Conservation (phyloP, 1,140 invertebrate genomes). For the Drosophila eugracilis region DNA sequence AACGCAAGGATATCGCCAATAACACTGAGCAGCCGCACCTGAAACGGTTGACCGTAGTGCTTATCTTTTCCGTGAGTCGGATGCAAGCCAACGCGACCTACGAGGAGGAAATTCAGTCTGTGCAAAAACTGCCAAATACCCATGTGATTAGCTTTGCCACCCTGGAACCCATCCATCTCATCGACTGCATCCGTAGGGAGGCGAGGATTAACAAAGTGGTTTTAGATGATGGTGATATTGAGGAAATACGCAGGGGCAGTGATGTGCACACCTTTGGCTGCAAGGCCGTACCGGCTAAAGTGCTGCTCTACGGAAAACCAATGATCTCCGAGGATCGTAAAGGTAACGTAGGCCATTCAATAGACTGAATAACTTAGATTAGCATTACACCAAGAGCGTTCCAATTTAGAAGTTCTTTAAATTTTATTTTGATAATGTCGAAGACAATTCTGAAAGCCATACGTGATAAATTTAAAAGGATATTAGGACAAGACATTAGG, state of each 20-base stretch:
- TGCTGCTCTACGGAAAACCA: slow-evolving; percentile 36
- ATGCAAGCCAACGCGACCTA: background rate
- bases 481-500: background rate
- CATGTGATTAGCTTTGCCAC: slow-evolving; percentile 85
- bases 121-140: slow-evolving; percentile 86
- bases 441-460: background rate
- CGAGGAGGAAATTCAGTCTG: slow-evolving; percentile 86
- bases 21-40: slow-evolving; percentile 9
- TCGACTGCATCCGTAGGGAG: slow-evolving; percentile 47
- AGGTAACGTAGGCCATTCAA: background rate
- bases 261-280: slow-evolving; percentile 44
- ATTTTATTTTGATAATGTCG: background rate
- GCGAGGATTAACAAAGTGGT: background rate
- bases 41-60: slow-evolving; percentile 11
- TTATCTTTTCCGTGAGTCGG: slow-evolving; percentile 10
- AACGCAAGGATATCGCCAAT: slow-evolving; percentile 5
- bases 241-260: slow-evolving; percentile 27
- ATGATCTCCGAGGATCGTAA: background rate
- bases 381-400: background rate
- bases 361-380: background rate
- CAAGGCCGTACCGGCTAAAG: slow-evolving; percentile 56
- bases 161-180: slow-evolving; percentile 11
- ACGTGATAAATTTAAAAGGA: background rate
- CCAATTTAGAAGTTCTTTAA: background rate
- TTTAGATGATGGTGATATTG: slow-evolving; percentile 5